A percentile compares a stretch with the other conserved stretches of the same genome.
Evolutionary conservation across 2,888 invertebrate species (phyloP).

Genomic region (Eurois occulta): DNA sequence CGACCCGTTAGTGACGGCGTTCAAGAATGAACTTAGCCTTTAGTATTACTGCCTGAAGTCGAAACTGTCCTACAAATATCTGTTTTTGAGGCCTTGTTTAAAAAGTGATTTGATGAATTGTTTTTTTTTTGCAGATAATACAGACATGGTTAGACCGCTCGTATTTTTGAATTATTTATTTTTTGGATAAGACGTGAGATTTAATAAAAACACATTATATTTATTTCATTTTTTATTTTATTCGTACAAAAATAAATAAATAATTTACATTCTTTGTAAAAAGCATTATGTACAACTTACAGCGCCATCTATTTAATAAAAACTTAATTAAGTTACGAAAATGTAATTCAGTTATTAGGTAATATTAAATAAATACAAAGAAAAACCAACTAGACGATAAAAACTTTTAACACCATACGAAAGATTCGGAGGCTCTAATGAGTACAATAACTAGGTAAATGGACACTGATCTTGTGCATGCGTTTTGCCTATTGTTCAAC

Average conservation of each 20-base stretch:
- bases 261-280: conserved; percentile 84
- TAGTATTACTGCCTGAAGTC: background rate
- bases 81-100: too few species aligned
- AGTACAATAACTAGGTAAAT: background rate
- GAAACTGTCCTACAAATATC: too few species aligned
- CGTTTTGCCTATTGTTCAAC: background rate
- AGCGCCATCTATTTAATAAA: conserved; percentile 76
- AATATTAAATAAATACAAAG: conserved; percentile 13
- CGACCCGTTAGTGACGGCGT: background rate
- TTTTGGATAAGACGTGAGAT: background rate
- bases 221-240: conserved; percentile 73
- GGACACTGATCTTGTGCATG: background rate
- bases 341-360: conserved; percentile 48
- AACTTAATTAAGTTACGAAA: conserved; percentile 68
- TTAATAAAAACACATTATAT: conserved; percentile 41
- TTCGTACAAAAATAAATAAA: conserved; percentile 85
- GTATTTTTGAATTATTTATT: background rate
- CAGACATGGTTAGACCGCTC: background rate
- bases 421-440: background rate
- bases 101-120: background rate
- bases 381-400: background rate
- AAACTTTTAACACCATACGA: background rate
- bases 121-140: conserved; percentile 8
- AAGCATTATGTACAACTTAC: conserved; percentile 88
- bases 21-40: background rate